Evolutionary conservation across 2,888 invertebrate genomes (phyloP), one percentile per base, ranked within the genome.

Genomic region (Hypolimnas misippus): DNA sequence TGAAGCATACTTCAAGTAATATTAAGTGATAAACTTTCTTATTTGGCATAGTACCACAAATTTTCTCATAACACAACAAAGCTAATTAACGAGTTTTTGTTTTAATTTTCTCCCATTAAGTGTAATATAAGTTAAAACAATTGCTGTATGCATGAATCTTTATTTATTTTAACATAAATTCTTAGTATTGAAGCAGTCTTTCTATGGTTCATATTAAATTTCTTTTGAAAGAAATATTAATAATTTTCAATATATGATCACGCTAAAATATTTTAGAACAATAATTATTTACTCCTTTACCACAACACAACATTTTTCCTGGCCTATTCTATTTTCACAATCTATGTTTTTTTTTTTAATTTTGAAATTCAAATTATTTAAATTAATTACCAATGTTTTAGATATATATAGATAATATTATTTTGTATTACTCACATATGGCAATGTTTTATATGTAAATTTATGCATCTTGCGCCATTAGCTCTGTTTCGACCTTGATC

Each of bases 401-500:
- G 10, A 8, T 29, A n/a, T 16, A 33, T n/a, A 56, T 6, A 46
- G 1, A 5, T 21, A 21, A 2, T 10, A 46, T 3, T 29, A 25
- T 29, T 17, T 31, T 57, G 40, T 38, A 21, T 38, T 29, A 40
- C 16, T 42, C 10, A 17, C 10, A 17, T 42, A 17, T 42, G 10
- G 17, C 10, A 35, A 8, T 56, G 33, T 25, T 57, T 51, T 50
- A 14, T 29, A 51, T 57, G 57, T 40, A 8, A 51, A 51, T 51
- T 21, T 40, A 50, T 57, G 57, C 40, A 4, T 51, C 16, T 17
- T 29, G 19, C 29, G 4, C 12, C 14, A 38, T 51, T 25, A 0
- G 35, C 46, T 57, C 33, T 38, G 16, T 33, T 31, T 40, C 49
- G 40, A 40, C 57, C 57, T 57, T 57, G 40, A 57, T 29, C 21